Evolutionary conservation across 2,888 invertebrate species (phyloP).

Genomic region (Cordylochernes scorpioides): DNA sequence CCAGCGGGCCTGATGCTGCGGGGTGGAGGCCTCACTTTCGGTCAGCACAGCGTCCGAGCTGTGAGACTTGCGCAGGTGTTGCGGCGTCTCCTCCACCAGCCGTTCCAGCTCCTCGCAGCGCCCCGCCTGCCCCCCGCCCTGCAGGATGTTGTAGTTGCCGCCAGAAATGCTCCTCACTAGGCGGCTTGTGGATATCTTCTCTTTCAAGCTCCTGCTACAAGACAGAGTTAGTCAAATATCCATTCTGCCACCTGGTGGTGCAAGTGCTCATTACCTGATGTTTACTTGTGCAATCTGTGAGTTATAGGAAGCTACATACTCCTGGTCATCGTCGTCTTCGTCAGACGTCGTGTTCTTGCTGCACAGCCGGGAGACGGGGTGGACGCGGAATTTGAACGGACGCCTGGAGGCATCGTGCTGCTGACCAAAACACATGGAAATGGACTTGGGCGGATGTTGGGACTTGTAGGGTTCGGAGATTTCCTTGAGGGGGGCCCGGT

Average conservation of each 20-base stretch:
- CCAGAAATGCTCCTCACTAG: constrained; percentile 15
- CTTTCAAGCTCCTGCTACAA: constrained; percentile 9
- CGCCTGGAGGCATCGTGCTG: constrained; percentile 1
- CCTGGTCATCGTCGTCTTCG: constrained; percentile 12
- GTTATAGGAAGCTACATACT: constrained; percentile 8
- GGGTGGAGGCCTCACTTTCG: constrained; percentile 12
- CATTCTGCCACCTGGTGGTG: background rate
- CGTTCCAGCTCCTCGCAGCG: constrained; percentile 13
- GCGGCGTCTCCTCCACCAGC: constrained; percentile 12
- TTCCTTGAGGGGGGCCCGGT: constrained; percentile 1
- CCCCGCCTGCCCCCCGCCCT: constrained; percentile 5
- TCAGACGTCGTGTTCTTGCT: constrained; percentile 11
- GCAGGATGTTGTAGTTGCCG: constrained; percentile 14
- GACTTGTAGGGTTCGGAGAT: constrained; percentile 3
- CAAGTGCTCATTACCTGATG: constrained; percentile 5
- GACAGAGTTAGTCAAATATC: background rate
- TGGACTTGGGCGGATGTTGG: constrained; percentile 13
- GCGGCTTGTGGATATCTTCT: constrained; percentile 13
- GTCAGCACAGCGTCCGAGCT: constrained; percentile 15
- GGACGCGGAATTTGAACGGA: constrained; percentile 11
- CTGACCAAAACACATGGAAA: constrained; percentile 14
- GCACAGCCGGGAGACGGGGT: constrained; percentile 13
- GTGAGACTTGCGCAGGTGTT: constrained; percentile 11
- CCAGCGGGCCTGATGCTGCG: constrained; percentile 8
- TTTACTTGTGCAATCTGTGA: constrained; percentile 11